Evolutionary conservation across 2,888 invertebrate genomes (phyloP).

Genomic region (Trichopoda pennipes): DNA sequence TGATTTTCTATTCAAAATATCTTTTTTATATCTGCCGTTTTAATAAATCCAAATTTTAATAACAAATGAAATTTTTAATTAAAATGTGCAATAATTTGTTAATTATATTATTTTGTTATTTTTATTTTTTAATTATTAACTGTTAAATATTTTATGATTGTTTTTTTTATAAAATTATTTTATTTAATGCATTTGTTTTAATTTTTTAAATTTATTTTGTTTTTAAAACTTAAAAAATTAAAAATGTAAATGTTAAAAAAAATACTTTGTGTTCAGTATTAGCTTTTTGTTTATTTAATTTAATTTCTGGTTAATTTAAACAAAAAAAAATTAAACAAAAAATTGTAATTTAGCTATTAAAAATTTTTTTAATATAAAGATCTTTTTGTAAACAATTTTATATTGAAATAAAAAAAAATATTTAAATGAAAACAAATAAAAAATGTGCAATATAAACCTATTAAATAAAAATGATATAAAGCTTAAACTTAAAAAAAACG

Average conservation of each 20-base stretch:
- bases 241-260: conserved; percentile 10
- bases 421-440: conserved; percentile 62
- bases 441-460: conserved; percentile 75
- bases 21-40: too few relatives aligned
- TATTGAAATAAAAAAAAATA: conserved; percentile 66
- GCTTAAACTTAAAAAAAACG: conserved; percentile 41
- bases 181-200: conserved; percentile 37
- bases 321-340: conserved; percentile 46
- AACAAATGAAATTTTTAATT: conserved; percentile 23
- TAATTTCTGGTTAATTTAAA: conserved; percentile 37
- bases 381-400: conserved; percentile 65
- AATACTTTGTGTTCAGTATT: conserved; percentile 66
- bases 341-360: conserved; percentile 66
- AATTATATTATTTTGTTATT: conserved; percentile 37
- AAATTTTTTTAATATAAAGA: conserved; percentile 62
- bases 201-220: conserved; percentile 17
- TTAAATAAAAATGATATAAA: conserved; percentile 60
- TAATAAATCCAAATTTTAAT: background rate
- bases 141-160: conserved; percentile 33
- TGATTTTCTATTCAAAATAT: too few relatives aligned
- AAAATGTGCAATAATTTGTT: conserved; percentile 55
- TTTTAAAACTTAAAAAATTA: conserved; percentile 16
- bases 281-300: conserved; percentile 30
- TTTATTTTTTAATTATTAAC: conserved; percentile 20
- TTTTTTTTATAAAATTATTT: conserved; percentile 11